Evolutionary conservation across 2,113 vertebrate genomes (phyloP), one percentile per base, ranked within the genome.

Genomic region (Tiliqua scincoides): DNA sequence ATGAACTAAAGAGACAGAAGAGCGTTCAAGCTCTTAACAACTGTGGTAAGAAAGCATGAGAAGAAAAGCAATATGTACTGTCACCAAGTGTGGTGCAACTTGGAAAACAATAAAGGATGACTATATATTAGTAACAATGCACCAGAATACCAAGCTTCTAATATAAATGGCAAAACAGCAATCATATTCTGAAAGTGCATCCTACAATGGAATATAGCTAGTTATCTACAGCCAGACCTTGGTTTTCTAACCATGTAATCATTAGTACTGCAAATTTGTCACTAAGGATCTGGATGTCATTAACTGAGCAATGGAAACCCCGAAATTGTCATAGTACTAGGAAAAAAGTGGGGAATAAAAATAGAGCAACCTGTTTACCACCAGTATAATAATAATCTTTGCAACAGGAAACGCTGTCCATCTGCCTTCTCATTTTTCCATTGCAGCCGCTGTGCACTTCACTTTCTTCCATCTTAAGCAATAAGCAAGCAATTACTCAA

Each of bases 181-280:
- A 43, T 83, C 86, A 83, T 78, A 72, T 90, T 92, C 93, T 59
- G 75, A 85, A 88, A 81, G 86, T 65, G 48, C 10, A 54, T 40
- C 91, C 89, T 87, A 77, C 21, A 76, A 52, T 32, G 43, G 91
- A 91, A 40, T 88, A 7, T 43, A 90, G 86, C 75, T 65, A 92
- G 87, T 91, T 93, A 89, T 91, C 84, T 40, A 48, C 43, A 48
- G 43, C 43, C 43, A 62, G 84, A 79, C 18, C 18, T 62, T 92
- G 80, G 63, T 94, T 87, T 88, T 62, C 89, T 92, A 83, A 74
- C 90, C 89, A 71, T 92, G 85, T 89, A 93, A 93, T 90, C 70
- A 91, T 35, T 52, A 72, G 84, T 68, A 90, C 75, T 90, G 6
- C 70, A 89, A 57, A 86, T 81, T 91, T 85, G 90, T 0, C 84